phyloP scores from a whole-genome alignment of 2,113 vertebrate genomes.

The Aspidoscelis tigris region DNA sequence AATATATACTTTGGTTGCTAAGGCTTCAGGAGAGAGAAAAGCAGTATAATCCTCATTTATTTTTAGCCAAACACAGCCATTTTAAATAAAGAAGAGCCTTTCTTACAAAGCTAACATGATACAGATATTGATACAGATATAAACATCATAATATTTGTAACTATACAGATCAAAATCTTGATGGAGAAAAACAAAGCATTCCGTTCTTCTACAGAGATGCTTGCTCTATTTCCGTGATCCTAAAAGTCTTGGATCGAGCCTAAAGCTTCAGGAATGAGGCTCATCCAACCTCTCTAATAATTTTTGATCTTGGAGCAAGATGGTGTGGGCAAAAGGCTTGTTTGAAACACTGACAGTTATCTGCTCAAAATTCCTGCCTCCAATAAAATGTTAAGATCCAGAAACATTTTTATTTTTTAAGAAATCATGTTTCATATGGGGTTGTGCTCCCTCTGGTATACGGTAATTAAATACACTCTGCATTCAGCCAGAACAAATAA shows the following conservation, averaged over 20 bases:
- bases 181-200: conserved; percentile 11
- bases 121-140: no score
- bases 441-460: neutral
- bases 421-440: neutral
- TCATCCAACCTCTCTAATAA: neutral
- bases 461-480: neutral
- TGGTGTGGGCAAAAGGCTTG: neutral
- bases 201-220: conserved; percentile 34
- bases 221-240: neutral
- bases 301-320: neutral
- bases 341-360: neutral
- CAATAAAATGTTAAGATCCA: neutral
- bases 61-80: conserved; percentile 65
- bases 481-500: neutral
- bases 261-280: neutral
- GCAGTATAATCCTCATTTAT: conserved; percentile 55
- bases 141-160: no score
- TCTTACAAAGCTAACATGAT: conserved; percentile 5
- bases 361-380: neutral
- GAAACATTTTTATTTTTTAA: neutral
- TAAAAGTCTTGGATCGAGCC: neutral
- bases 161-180: neutral
- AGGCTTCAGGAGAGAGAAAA: conserved; percentile 58
- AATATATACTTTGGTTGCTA: conserved; percentile 64
- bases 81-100: neutral